These are phyloP conservation scores for Tokudaia tokunoshimensis DNA, from an alignment of 2,797 vertebrate genomes.

Conservation along the genomic window DNA sequence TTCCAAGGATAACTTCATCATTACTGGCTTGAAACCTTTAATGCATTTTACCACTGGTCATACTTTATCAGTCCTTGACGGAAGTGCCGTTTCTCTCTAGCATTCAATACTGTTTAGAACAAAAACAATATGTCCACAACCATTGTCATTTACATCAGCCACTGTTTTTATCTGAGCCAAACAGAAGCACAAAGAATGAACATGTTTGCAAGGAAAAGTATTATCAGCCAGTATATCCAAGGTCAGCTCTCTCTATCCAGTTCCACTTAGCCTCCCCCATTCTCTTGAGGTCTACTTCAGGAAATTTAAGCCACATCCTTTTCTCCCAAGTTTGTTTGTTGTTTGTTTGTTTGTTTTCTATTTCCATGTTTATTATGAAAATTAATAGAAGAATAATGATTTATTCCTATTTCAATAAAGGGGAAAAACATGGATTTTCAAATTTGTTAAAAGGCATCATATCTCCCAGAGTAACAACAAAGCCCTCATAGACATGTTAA, in stretches of 20 bases:
- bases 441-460: not conserved
- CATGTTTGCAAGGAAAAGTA: not conserved
- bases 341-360: not conserved
- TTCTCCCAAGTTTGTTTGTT: not conserved
- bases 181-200: not conserved
- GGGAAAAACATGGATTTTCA: not conserved
- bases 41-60: not conserved
- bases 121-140: not conserved
- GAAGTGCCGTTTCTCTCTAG: not conserved
- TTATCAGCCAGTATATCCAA: not conserved
- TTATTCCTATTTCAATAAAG: not conserved
- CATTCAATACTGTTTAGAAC: not conserved
- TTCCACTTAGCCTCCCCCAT: not conserved
- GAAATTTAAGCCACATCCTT: not conserved
- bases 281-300: not conserved
- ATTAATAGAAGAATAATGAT: not conserved
- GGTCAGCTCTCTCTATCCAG: not conserved
- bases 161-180: not conserved
- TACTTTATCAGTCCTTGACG: not conserved
- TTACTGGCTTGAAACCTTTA: not conserved
- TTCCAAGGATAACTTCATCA: not conserved
- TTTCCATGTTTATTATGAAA: not conserved
- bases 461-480: slow-evolving; percentile 36
- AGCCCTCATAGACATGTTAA: not conserved
- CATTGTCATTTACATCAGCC: not conserved